A percentile compares a stretch with the other conserved stretches of the same genome.
phyloP scores from a whole-genome alignment of 2,888 invertebrate genomes.

The Drosophila peninsularis region DNA sequence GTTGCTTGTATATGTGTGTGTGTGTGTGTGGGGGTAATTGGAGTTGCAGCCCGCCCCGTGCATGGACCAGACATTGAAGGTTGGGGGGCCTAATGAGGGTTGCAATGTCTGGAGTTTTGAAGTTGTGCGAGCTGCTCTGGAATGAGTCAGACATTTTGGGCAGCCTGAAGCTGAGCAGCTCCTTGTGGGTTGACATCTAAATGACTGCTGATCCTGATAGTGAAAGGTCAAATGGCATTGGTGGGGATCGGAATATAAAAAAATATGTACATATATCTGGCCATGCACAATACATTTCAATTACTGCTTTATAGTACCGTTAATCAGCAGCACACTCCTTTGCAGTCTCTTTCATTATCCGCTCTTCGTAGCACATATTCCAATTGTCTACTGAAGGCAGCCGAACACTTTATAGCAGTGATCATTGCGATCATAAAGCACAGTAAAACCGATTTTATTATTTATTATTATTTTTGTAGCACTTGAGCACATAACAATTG shows the following conservation, averaged over 20 bases:
- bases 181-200: neutral
- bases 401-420: slow-evolving; percentile 1
- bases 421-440: slow-evolving; percentile 17
- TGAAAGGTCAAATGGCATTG: slow-evolving; percentile 51
- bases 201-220: slow-evolving; percentile 43
- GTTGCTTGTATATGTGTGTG: neutral
- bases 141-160: slow-evolving; percentile 64
- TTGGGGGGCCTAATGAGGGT: slow-evolving; percentile 70
- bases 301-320: neutral
- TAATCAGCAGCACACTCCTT: neutral
- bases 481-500: slow-evolving; percentile 29
- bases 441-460: too few relatives aligned
- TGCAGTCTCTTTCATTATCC: slow-evolving; percentile 2
- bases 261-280: neutral
- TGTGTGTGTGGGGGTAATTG: slow-evolving; percentile 40
- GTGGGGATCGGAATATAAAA: neutral
- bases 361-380: slow-evolving; percentile 8
- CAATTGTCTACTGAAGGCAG: neutral
- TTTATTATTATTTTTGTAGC: neutral
- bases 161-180: slow-evolving; percentile 19
- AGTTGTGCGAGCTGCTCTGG: slow-evolving; percentile 45
- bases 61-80: slow-evolving; percentile 49
- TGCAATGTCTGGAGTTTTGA: slow-evolving; percentile 64
- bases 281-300: neutral
- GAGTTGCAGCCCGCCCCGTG: slow-evolving; percentile 54